phyloP scores from a whole-genome alignment of 2,113 vertebrate species.

The Sinocyclocheilus anshuiensis region DNA sequence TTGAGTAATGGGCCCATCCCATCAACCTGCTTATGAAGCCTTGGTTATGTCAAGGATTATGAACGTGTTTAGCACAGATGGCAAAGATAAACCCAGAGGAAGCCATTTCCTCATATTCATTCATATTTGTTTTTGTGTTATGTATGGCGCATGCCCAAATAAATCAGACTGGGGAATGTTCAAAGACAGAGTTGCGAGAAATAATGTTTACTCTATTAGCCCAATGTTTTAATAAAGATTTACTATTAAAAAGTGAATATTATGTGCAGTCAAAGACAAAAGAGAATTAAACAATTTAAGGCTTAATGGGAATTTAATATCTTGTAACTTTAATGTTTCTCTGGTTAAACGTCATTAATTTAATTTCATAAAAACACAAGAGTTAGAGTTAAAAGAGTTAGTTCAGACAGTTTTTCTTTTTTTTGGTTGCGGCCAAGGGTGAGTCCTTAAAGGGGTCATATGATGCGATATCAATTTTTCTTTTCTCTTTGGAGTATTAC shows the following conservation, averaged over 20 bases:
- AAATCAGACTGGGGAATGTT: constrained; percentile 34
- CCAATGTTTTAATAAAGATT: constrained; percentile 57
- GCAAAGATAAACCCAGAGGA: neutral
- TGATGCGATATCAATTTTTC: too few species aligned
- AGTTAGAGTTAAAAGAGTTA: neutral
- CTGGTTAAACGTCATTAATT: neutral
- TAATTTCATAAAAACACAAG: neutral
- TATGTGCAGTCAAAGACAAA: constrained; percentile 61
- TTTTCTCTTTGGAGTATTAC: too few species aligned
- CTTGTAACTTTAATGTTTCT: constrained; percentile 67
- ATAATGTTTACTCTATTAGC: constrained; percentile 58
- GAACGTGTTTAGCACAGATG: constrained; percentile 1
- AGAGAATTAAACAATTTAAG: constrained; percentile 66
- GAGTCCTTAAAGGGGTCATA: neutral
- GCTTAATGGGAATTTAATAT: constrained; percentile 70
- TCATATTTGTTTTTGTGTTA: constrained; percentile 53
- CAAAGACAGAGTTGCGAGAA: constrained; percentile 36
- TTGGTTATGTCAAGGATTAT: constrained; percentile 25
- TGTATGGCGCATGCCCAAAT: constrained; percentile 31
- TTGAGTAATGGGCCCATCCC: neutral
- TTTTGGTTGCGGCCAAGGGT: neutral
- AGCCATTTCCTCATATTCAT: constrained; percentile 13
- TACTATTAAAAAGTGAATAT: constrained; percentile 47
- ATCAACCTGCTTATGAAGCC: neutral
- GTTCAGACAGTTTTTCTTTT: neutral